phyloP scores from a whole-genome alignment of 1,140 invertebrate species.

The Tetramorium simillimum region DNA sequence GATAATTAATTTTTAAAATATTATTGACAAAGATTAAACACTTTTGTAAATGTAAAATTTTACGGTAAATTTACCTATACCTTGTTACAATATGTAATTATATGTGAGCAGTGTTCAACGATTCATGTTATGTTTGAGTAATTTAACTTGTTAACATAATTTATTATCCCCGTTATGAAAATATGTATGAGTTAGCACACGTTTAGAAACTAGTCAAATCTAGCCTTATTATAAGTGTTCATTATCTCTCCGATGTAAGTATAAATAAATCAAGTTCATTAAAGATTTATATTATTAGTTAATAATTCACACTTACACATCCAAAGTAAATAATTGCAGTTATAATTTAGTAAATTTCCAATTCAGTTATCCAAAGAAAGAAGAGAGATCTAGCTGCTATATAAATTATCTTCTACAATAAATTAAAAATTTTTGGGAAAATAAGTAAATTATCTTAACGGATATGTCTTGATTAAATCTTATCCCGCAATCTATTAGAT shows the following conservation, averaged over 20 bases:
- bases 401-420: not conserved
- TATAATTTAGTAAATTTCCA: not conserved
- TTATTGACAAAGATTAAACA: not conserved
- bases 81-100: not conserved
- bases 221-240: conserved; percentile 70
- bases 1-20: not conserved
- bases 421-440: too few species aligned
- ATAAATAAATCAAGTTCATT: not conserved
- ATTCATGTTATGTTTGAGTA: not conserved
- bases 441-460: not conserved
- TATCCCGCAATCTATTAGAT: not conserved
- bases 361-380: not conserved
- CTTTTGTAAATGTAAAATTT: not conserved
- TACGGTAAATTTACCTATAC: not conserved
- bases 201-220: conserved; percentile 77
- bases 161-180: conserved; percentile 15
- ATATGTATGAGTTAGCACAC: conserved; percentile 21
- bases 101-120: not conserved
- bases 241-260: not conserved
- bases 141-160: conserved; percentile 4
- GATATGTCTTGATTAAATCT: not conserved
- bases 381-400: not conserved
- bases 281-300: not conserved
- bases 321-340: not conserved
- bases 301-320: not conserved